Percentiles rank a stretch among this genome's conserved stretches.
Evolutionary conservation across 2,113 vertebrate genomes (phyloP).

Genomic region (Oplegnathus fasciatus): DNA sequence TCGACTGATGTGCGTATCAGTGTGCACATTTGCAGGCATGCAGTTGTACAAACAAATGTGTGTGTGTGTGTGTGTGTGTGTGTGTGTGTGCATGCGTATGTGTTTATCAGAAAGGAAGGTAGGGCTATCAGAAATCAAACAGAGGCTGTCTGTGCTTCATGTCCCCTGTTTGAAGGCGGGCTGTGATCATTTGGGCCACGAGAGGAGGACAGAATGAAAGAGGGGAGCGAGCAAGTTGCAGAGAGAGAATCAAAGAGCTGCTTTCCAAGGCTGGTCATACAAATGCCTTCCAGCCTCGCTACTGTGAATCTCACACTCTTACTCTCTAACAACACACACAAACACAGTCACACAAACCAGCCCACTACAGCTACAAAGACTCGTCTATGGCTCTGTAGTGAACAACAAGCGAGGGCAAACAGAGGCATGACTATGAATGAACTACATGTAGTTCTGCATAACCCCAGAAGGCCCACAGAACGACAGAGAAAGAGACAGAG

Average conservation of each 20-base stretch:
- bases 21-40: slow-evolving; percentile 47
- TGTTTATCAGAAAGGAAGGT: slow-evolving; percentile 63
- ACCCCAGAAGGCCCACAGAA: slow-evolving; percentile 61
- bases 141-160: slow-evolving; percentile 74
- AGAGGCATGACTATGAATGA: slow-evolving; percentile 56
- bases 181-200: slow-evolving; percentile 78
- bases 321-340: slow-evolving; percentile 39
- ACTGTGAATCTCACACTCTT: slow-evolving; percentile 50
- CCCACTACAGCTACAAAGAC: slow-evolving; percentile 55
- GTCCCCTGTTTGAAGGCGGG: slow-evolving; percentile 69
- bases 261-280: slow-evolving; percentile 70
- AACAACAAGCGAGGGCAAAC: slow-evolving; percentile 61
- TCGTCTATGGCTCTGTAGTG: slow-evolving; percentile 47
- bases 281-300: slow-evolving; percentile 61
- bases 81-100: background rate
- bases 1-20: slow-evolving; percentile 64
- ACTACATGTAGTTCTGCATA: slow-evolving; percentile 48
- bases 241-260: slow-evolving; percentile 74
- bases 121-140: slow-evolving; percentile 67
- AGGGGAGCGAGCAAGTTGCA: slow-evolving; percentile 62
- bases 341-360: slow-evolving; percentile 32
- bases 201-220: slow-evolving; percentile 72
- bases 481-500: slow-evolving; percentile 31
- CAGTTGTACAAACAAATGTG: slow-evolving; percentile 65
- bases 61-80: background rate